These are phyloP conservation scores for Plebejus melissa DNA, from an alignment of 2,888 invertebrate genomes.

Conservation along the genomic window DNA sequence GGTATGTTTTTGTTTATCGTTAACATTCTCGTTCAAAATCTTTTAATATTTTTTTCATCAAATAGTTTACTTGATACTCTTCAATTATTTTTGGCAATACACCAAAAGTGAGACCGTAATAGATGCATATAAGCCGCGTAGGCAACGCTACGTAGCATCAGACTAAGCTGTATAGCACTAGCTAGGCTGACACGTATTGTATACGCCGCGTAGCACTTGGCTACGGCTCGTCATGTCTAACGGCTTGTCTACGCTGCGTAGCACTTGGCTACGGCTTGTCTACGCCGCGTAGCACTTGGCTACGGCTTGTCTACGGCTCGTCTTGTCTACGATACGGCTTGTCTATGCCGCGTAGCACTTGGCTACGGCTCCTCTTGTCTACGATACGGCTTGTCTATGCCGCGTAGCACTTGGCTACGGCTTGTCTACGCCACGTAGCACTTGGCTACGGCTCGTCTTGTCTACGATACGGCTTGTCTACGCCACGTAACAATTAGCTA, in stretches of 20 bases:
- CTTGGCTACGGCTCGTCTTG: background rate
- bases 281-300: background rate
- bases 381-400: no score
- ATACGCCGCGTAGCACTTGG: background rate
- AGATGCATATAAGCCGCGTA: background rate
- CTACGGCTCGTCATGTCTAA: no score
- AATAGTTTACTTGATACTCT: background rate
- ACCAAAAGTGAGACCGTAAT: background rate
- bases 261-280: background rate
- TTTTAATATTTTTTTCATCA: background rate
- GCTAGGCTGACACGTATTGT: no score
- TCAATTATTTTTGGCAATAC: background rate
- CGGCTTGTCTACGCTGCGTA: background rate
- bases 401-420: background rate
- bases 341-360: no score
- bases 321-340: no score
- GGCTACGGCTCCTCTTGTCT: no score
- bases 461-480: background rate
- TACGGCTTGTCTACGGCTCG: no score
- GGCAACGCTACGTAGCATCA: no score
- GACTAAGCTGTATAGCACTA: no score
- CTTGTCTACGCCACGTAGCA: background rate
- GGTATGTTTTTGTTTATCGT: constrained; percentile 77
- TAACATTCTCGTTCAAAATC: background rate
- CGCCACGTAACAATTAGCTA: background rate